phyloP scores from a whole-genome alignment of 1,140 invertebrate species.

The Uloborus diversus region DNA sequence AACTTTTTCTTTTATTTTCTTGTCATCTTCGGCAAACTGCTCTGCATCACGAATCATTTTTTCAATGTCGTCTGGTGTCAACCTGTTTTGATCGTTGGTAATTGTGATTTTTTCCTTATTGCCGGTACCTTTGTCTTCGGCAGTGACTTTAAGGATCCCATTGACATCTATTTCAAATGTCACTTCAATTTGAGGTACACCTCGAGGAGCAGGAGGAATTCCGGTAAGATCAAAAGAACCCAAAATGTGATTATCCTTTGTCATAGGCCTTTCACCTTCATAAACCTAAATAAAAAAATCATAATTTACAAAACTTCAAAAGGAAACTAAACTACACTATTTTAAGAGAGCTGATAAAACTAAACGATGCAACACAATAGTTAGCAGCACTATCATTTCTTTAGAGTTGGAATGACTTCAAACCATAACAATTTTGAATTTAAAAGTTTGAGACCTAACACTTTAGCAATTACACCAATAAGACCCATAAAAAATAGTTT shows the following conservation, averaged over 20 bases:
- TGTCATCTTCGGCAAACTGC: slow-evolving; percentile 98
- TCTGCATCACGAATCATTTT: slow-evolving; percentile 99
- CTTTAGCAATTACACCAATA: background rate
- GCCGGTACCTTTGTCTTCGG: slow-evolving; percentile 98
- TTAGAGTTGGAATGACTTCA: background rate
- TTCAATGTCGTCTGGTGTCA: slow-evolving; percentile 98
- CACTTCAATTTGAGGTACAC: slow-evolving; percentile 85
- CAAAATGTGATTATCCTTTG: slow-evolving; percentile 97
- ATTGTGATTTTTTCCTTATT: slow-evolving; percentile 99
- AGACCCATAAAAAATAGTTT: background rate
- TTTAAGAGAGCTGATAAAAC: background rate
- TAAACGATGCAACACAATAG: background rate
- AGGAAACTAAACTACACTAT: background rate
- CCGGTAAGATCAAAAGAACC: slow-evolving; percentile 99
- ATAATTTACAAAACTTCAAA: background rate
- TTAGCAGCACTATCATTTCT: background rate
- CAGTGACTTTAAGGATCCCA: slow-evolving; percentile 93
- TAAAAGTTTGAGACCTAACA: background rate
- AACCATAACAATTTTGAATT: background rate
- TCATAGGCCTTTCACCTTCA: slow-evolving; percentile 99
- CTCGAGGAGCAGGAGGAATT: slow-evolving; percentile 95
- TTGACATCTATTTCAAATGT: slow-evolving; percentile 99
- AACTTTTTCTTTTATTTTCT: slow-evolving; percentile 95
- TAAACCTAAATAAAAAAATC: slow-evolving; percentile 72
- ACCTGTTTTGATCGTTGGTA: slow-evolving; percentile 96